Conservation (phyloP, 2,113 vertebrate species). For the Jacana jacana region DNA sequence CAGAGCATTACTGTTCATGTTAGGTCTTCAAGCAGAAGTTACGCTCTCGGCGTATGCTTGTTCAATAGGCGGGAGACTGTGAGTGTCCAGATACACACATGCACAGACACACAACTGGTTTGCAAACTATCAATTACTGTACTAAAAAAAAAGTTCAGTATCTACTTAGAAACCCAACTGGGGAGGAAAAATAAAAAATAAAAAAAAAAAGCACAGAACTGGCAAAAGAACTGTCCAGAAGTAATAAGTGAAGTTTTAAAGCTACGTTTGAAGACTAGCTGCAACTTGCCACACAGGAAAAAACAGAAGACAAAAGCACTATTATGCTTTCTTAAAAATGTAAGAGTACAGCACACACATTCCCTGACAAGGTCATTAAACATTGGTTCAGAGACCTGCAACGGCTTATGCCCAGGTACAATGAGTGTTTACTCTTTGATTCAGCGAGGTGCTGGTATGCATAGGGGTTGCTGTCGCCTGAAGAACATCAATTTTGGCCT, state of each 20-base stretch:
- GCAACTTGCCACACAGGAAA: conserved; percentile 65
- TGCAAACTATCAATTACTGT: conserved; percentile 3
- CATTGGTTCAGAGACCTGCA: conserved; percentile 22
- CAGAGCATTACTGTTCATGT: background rate
- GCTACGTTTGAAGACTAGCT: conserved; percentile 46
- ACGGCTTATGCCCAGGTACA: background rate
- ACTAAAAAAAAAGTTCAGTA: background rate
- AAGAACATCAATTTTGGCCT: background rate
- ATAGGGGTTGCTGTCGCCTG: conserved; percentile 16
- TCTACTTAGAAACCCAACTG: background rate
- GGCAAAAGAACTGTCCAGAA: conserved; percentile 30
- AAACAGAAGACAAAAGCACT: conserved; percentile 62
- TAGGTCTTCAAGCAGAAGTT: background rate
- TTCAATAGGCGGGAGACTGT: background rate
- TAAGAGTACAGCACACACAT: conserved; percentile 17
- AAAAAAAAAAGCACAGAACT: background rate
- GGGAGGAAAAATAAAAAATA: background rate
- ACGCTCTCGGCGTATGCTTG: background rate
- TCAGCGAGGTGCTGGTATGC: conserved; percentile 32
- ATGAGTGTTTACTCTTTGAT: conserved; percentile 53
- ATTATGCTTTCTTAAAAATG: conserved; percentile 64
- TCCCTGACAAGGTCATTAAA: conserved; percentile 65
- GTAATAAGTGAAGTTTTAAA: conserved; percentile 22
- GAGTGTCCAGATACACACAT: background rate
- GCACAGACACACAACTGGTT: background rate